Evolutionary conservation across 2,888 invertebrate genomes (phyloP).

Genomic region (Lacanobia oleracea): DNA sequence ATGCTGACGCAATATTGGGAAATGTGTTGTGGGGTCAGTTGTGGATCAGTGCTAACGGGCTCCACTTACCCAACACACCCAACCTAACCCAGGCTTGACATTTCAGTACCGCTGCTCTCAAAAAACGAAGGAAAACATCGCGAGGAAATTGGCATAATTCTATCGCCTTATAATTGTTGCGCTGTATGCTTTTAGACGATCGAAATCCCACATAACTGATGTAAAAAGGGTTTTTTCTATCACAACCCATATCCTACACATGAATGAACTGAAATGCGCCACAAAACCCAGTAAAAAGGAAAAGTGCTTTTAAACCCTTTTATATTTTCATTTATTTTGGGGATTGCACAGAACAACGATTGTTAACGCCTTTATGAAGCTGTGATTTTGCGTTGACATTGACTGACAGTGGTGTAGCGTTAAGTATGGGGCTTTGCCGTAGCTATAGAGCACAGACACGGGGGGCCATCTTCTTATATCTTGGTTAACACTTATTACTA

Average conservation of each 20-base stretch:
- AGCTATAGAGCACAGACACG: neutral
- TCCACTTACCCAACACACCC: too few relatives aligned
- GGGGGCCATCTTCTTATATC: too few relatives aligned
- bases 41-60: too few relatives aligned
- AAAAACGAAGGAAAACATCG: too few relatives aligned
- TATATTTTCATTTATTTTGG: conserved; percentile 9
- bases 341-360: conserved; percentile 1
- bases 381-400: neutral
- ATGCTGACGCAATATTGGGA: too few relatives aligned
- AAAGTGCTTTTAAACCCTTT: conserved; percentile 23
- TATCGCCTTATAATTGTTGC: neutral
- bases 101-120: too few relatives aligned
- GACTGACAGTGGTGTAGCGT: neutral
- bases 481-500: too few relatives aligned
- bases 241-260: conserved; percentile 1
- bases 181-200: neutral
- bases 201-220: neutral
- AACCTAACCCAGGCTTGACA: too few relatives aligned
- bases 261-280: conserved; percentile 20
- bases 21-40: too few relatives aligned
- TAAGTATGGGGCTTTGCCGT: neutral
- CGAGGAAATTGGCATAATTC: too few relatives aligned
- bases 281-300: conserved; percentile 16
- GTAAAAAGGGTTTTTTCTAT: neutral
- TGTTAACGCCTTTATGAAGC: conserved; percentile 13